Conservation (phyloP, 2,888 invertebrate genomes). For the Listrodromus nycthemerus region DNA sequence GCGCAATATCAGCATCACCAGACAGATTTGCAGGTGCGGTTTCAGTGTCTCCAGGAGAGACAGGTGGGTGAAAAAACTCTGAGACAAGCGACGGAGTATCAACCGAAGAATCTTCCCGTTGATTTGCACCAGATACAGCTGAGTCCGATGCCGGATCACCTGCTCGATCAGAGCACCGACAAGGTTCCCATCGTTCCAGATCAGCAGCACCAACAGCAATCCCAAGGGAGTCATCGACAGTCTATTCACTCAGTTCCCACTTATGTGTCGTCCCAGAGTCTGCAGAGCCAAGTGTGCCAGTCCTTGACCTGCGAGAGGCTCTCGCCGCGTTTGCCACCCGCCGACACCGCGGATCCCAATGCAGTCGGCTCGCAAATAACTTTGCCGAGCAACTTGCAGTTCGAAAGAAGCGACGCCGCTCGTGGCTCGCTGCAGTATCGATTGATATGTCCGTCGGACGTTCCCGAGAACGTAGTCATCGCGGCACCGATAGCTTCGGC, state of each 20-base stretch:
- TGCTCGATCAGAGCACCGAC: constrained; percentile 71
- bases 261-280: constrained; percentile 67
- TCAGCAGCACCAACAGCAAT: constrained; percentile 70
- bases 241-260: constrained; percentile 72
- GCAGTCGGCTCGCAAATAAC: constrained; percentile 80
- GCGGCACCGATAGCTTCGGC: constrained; percentile 56
- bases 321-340: constrained; percentile 79
- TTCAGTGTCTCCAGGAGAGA: constrained; percentile 79
- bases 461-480: constrained; percentile 65
- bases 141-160: constrained; percentile 74
- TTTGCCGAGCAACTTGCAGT: constrained; percentile 78
- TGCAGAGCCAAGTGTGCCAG: constrained; percentile 73
- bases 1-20: constrained; percentile 82
- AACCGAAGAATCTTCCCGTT: constrained; percentile 62
- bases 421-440: constrained; percentile 80
- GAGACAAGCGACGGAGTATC: constrained; percentile 73
- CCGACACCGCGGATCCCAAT: constrained; percentile 73
- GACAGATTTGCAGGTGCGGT: constrained; percentile 79
- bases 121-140: constrained; percentile 72
- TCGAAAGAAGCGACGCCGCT: constrained; percentile 79
- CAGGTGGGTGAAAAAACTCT: constrained; percentile 78
- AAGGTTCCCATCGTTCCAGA: constrained; percentile 70
- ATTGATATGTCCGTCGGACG: constrained; percentile 73
- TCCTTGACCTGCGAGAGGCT: constrained; percentile 76
- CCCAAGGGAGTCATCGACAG: constrained; percentile 66